Evolutionary conservation across 30 jellyfish, hydroid and myxozoan species (phyloP).

Genomic region (Cassiopea andromeda): DNA sequence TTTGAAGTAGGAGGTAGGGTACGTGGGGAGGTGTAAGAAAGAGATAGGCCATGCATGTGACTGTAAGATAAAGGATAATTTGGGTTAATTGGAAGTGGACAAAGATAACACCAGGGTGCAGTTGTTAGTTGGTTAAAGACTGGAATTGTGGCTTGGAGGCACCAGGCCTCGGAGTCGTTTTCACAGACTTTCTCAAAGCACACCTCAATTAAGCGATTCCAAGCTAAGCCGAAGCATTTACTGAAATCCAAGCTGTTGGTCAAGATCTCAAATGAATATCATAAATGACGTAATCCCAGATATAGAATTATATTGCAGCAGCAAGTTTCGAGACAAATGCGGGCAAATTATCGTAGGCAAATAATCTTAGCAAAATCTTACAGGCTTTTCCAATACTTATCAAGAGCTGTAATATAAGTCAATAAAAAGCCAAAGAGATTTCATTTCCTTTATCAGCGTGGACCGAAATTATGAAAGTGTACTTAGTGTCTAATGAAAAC

Average conservation of each 20-base stretch:
- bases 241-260: background rate
- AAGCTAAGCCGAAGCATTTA: background rate
- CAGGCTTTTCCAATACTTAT: slow-evolving; percentile 6
- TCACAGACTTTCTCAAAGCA: background rate
- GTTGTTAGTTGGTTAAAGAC: background rate
- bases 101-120: too few species aligned
- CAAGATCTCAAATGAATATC: background rate
- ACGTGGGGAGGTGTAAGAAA: too few species aligned
- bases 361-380: slow-evolving; percentile 3
- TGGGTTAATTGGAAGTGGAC: too few species aligned
- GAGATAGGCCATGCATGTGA: too few species aligned
- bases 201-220: background rate
- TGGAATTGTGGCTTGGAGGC: background rate
- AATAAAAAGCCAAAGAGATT: slow-evolving; percentile 16
- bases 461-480: slow-evolving; percentile 39
- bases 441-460: slow-evolving; percentile 28
- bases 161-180: background rate
- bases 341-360: slow-evolving; percentile 18
- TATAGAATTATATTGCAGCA: background rate
- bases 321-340: slow-evolving; percentile 26
- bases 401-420: slow-evolving; percentile 15
- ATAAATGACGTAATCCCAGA: slow-evolving; percentile 2
- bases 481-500: slow-evolving; percentile 36
- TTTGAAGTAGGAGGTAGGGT: too few species aligned
- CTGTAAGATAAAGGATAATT: too few species aligned